Conservation (phyloP, 1,140 invertebrate species). For the Bombus soroeensis region DNA sequence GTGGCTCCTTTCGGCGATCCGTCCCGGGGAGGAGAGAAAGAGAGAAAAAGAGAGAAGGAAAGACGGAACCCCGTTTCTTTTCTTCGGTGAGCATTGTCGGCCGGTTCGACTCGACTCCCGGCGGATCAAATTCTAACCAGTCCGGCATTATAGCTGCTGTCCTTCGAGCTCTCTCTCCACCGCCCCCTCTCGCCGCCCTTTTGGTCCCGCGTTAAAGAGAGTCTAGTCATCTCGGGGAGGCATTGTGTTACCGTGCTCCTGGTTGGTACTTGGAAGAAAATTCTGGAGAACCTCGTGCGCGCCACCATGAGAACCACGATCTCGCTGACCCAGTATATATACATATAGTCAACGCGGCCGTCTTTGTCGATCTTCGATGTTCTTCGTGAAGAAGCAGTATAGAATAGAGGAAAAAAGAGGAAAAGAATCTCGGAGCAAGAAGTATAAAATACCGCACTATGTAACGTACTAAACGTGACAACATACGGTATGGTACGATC, state of each 20-base stretch:
- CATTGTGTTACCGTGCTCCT: constrained; percentile 77
- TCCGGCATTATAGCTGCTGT: constrained; percentile 80
- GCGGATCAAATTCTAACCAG: constrained; percentile 83
- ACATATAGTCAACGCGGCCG: not conserved
- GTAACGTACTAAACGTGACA: too few species aligned
- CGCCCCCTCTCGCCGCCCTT: constrained; percentile 50
- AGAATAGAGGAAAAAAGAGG: not conserved
- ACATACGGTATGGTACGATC: not conserved
- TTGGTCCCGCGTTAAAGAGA: constrained; percentile 62
- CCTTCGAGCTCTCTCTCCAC: constrained; percentile 72
- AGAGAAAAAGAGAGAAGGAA: constrained; percentile 12
- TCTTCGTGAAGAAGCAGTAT: not conserved
- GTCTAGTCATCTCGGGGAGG: constrained; percentile 75
- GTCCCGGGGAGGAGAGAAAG: not conserved
- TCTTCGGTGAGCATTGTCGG: constrained; percentile 74
- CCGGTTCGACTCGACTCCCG: constrained; percentile 76
- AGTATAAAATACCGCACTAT: not conserved
- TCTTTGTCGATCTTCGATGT: not conserved
- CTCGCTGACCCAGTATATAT: not conserved
- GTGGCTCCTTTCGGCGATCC: constrained; percentile 31
- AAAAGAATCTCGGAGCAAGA: not conserved
- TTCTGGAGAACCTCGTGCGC: constrained; percentile 34
- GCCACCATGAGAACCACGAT: constrained; percentile 16
- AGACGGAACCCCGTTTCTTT: constrained; percentile 64
- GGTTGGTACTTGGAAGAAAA: constrained; percentile 60